These are phyloP conservation scores for Mellilla xanthometata DNA, from an alignment of 2,888 invertebrate species.

Conservation along the genomic window DNA sequence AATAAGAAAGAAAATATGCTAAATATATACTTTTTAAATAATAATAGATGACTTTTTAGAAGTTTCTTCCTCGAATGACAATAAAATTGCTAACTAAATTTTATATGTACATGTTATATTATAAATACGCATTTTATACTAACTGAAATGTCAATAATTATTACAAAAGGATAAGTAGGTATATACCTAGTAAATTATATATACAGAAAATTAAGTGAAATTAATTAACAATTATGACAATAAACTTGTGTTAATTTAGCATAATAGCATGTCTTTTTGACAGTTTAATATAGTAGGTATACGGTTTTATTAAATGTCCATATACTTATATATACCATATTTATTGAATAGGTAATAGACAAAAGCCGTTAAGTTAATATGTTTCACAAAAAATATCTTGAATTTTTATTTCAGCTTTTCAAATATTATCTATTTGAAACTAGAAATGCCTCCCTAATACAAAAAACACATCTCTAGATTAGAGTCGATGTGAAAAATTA, in stretches of 20 bases:
- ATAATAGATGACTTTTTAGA: constrained; percentile 22
- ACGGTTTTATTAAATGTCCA: too few species aligned
- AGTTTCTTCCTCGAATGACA: constrained; percentile 31
- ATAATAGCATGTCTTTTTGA: constrained; percentile 17
- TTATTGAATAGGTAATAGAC: too few species aligned
- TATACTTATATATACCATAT: not conserved
- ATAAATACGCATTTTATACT: not conserved
- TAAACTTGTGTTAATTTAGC: constrained; percentile 17
- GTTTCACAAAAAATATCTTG: too few species aligned
- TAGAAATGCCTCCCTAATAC: too few species aligned
- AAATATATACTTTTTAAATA: constrained; percentile 27
- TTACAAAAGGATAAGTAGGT: constrained; percentile 4
- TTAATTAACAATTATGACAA: constrained; percentile 20
- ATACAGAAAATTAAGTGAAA: constrained; percentile 9
- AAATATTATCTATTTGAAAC: too few species aligned
- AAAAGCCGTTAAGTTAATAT: too few species aligned
- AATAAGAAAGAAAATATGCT: constrained; percentile 27
- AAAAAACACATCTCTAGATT: too few species aligned
- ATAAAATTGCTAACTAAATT: constrained; percentile 24
- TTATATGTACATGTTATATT: not conserved
- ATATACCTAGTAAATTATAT: not conserved
- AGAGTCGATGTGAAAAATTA: constrained; percentile 46
- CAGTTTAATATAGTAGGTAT: constrained; percentile 22
- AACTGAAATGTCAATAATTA: constrained; percentile 1
- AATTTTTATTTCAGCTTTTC: too few species aligned